phyloP scores from a whole-genome alignment of 2,113 vertebrate species.

The Neodon shergylaensis region DNA sequence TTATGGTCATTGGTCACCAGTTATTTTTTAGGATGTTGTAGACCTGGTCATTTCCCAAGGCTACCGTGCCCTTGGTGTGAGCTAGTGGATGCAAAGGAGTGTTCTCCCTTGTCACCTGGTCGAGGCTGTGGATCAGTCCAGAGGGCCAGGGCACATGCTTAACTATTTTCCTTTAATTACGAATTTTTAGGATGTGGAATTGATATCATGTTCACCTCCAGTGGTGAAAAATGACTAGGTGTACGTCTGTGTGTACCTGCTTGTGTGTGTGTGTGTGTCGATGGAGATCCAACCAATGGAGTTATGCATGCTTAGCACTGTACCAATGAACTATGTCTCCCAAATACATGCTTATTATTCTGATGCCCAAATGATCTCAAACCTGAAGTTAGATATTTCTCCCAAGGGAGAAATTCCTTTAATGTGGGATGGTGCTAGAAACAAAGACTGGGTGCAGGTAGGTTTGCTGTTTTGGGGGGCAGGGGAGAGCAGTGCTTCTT shows the following conservation, averaged over 20 bases:
- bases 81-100: too few relatives aligned
- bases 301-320: neutral
- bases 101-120: neutral
- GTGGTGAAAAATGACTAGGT: neutral
- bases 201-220: neutral
- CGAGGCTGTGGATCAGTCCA: neutral
- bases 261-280: neutral
- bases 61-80: neutral
- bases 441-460: neutral
- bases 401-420: neutral
- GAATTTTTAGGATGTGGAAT: neutral
- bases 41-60: neutral
- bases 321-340: neutral
- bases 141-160: neutral
- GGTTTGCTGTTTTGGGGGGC: neutral
- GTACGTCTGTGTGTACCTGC: too few relatives aligned
- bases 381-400: neutral
- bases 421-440: neutral
- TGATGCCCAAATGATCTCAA: neutral
- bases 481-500: neutral
- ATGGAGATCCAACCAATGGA: neutral
- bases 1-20: too few relatives aligned
- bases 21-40: neutral
- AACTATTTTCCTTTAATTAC: neutral
- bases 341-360: neutral